These are phyloP conservation scores for Nebria ingens DNA, from an alignment of 1,140 invertebrate genomes.

Conservation along the genomic window DNA sequence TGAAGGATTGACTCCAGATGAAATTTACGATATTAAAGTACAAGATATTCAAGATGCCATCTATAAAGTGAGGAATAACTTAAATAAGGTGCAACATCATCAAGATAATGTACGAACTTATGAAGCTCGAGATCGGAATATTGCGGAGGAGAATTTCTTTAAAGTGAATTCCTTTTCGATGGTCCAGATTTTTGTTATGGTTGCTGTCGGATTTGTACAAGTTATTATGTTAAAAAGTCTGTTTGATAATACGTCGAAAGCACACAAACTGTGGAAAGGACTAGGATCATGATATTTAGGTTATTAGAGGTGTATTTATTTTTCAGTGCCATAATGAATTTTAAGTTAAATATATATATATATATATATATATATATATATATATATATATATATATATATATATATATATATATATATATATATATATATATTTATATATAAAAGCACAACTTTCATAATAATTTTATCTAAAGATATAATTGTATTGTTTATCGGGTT, in stretches of 20 bases:
- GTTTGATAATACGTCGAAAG: slow-evolving; percentile 51
- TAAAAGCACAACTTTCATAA: not conserved
- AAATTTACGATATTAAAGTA: slow-evolving; percentile 51
- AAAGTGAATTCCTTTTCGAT: slow-evolving; percentile 64
- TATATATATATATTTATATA: too few relatives aligned
- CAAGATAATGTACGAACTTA: slow-evolving; percentile 62
- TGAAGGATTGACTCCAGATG: slow-evolving; percentile 36
- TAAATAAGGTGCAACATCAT: slow-evolving; percentile 52
- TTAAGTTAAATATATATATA: too few relatives aligned
- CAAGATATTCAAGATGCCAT: slow-evolving; percentile 53
- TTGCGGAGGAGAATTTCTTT: slow-evolving; percentile 64
- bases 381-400: too few relatives aligned
- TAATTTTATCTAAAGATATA: too few relatives aligned
- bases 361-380: too few relatives aligned
- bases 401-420: too few relatives aligned
- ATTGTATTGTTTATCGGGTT: too few relatives aligned
- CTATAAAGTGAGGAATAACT: slow-evolving; percentile 44
- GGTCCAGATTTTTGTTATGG: slow-evolving; percentile 58
- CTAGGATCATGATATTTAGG: slow-evolving; percentile 11
- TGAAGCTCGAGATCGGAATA: slow-evolving; percentile 66
- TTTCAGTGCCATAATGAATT: not conserved
- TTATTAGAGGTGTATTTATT: not conserved
- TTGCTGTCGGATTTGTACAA: slow-evolving; percentile 55
- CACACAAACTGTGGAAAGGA: slow-evolving; percentile 42
- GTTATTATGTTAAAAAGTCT: slow-evolving; percentile 55